Evolutionary conservation across 2,113 vertebrate genomes (phyloP).

Genomic region (Candoia aspera): DNA sequence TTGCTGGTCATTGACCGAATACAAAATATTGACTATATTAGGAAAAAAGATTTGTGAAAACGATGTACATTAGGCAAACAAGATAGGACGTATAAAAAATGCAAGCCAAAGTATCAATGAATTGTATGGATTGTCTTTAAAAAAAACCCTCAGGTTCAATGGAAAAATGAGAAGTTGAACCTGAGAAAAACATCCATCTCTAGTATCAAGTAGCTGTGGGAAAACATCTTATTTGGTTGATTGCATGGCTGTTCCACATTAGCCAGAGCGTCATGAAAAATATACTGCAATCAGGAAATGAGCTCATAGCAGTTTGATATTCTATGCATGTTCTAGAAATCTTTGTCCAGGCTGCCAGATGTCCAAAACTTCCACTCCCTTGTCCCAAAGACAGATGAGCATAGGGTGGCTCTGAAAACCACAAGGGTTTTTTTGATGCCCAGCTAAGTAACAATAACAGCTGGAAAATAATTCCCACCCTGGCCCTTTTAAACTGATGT

Average conservation of each 20-base stretch:
- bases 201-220: not conserved
- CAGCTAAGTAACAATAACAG: not conserved
- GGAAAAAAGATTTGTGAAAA: not conserved
- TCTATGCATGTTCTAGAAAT: not conserved
- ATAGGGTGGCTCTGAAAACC: not conserved
- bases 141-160: not conserved
- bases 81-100: not conserved
- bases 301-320: not conserved
- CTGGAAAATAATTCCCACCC: not conserved
- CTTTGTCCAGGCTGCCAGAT: not conserved
- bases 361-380: not conserved
- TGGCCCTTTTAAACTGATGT: not conserved
- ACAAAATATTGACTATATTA: not conserved
- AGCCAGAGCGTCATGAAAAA: not conserved
- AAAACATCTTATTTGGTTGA: not conserved
- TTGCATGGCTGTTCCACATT: not conserved
- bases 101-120: not conserved
- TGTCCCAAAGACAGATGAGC: not conserved
- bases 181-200: not conserved
- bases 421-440: not conserved
- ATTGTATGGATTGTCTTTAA: not conserved
- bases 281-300: not conserved
- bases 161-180: not conserved
- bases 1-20: too few species aligned
- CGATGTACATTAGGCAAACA: not conserved